Evolutionary conservation across 2,113 vertebrate genomes (phyloP).

Genomic region (Odocoileus virginianus): DNA sequence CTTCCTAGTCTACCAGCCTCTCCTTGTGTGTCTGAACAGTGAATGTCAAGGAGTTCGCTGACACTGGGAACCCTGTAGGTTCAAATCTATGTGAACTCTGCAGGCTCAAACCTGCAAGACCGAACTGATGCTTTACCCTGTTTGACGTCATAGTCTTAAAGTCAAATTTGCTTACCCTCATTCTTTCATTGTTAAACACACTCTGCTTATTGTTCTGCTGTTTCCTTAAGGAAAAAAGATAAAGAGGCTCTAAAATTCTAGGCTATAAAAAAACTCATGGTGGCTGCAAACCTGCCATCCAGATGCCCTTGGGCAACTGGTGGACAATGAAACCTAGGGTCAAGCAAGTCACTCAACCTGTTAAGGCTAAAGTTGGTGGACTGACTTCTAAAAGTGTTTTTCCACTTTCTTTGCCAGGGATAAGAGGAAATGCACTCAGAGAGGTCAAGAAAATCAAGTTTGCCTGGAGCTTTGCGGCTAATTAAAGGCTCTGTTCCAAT

Average conservation of each 20-base stretch:
- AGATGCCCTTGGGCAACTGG: background rate
- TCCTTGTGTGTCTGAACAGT: background rate
- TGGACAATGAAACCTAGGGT: background rate
- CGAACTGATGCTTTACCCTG: background rate
- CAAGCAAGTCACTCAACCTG: constrained; percentile 38
- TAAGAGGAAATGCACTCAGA: background rate
- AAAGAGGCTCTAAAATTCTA: constrained; percentile 26
- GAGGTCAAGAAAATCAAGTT: background rate
- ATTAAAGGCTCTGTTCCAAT: background rate
- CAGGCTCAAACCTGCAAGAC: background rate
- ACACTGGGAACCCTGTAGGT: background rate
- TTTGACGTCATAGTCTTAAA: constrained; percentile 47
- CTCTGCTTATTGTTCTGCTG: constrained; percentile 41
- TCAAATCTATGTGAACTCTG: background rate
- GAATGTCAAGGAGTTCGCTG: background rate
- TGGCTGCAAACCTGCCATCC: background rate
- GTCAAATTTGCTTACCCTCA: constrained; percentile 50
- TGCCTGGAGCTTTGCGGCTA: background rate
- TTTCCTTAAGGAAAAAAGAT: constrained; percentile 15
- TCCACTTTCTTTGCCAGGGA: constrained; percentile 33
- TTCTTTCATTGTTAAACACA: constrained; percentile 32
- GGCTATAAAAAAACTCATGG: background rate
- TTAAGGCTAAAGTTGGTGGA: background rate
- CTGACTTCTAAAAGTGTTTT: background rate
- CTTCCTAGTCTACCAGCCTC: background rate